Base-by-base conservation (phyloP, 1,140 invertebrate genomes). In the Drosophila tristis region DNA sequence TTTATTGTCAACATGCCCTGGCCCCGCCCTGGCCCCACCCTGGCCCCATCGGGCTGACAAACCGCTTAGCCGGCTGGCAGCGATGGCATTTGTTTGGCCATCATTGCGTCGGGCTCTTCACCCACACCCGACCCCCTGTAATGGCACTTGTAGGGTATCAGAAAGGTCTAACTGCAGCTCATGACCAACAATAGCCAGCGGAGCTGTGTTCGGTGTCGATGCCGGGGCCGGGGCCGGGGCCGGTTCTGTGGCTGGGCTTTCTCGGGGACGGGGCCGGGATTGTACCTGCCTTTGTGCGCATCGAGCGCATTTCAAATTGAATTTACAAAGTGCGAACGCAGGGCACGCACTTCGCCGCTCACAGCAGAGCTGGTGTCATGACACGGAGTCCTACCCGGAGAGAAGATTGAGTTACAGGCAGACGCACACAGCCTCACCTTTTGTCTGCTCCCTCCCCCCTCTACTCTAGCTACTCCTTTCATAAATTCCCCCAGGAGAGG, bases 301-400 rank as follows among this genome's bases (percentile, higher is more conserved):
- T 67, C 77, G 78, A 86, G 75, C 74, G 82, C 71, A 86, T 86
- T 86, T 72, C 50, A 75, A 86, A 87, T 86, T 87, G 65, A 82
- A 86, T 86, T 87, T 87, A 60, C 74, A 72, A 68, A 78, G 67
- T 68, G 76, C 72, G 62, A 65, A 72, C 51, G 79, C 65, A 49
- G 44, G 31, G 68, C 67, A 71, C 67, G 67, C 64, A 70, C 64
- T 70, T 72, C 51, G 35, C 35, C 35, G 35, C 35, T 13, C 35
- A 39, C 35, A 39, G 11, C 11, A 13, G 35, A 39, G 35, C 35
- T 39, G 35, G 11, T 39, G 35, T 39, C 35, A 11, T 39, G 35
- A 39, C 35, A 13, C 35, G 11, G 35, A 11, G 4, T 39, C 35
- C 70, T 25, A 50, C 43, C 57, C 68, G 57, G 42, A 23, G 66